Base-by-base conservation (phyloP, 1,140 invertebrate species). In the Papilio polytes region DNA sequence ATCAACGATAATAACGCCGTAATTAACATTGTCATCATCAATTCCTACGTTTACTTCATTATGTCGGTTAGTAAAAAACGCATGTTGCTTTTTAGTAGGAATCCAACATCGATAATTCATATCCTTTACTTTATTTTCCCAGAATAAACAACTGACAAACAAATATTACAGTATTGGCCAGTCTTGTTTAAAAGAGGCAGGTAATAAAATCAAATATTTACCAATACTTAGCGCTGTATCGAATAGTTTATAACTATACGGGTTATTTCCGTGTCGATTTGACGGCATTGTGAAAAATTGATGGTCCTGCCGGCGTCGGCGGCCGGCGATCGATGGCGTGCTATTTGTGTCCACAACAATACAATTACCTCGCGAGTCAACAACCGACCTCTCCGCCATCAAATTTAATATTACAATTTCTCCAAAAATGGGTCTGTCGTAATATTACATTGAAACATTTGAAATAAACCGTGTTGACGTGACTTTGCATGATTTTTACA, bases 241-340 rank as follows among this genome's bases (percentile, higher is more conserved):
- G 41, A 9, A n/a, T 46, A 73, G 36, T 73, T 73, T 44, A 36
- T 9, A 73, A 18, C 15, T 18, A 73, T 46, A 44, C 72, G 18
- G 36, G 36, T 18, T 46, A 73, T 73, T 73, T 73, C 72, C 31
- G 36, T 44, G 36, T 73, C 18, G 41, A 73, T 44, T 46, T 73
- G 72, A 73, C 36, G 18, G 72, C 72, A 44, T 79, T 80, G 81
- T 85, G 81, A 81, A 83, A 85, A 84, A 86, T 84, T 84, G 79
- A 84, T 84, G 78, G 74, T 80, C 70, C 74, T 70, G 72, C 15
- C 78, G 66, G 63, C 63, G 77, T 2, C 77, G 70, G 66, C 66
- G 81, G 81, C 80, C 74, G 26, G 15, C 77, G 76, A 81, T 73
- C 72, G 72, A 73, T 73, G 72, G 36, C 63, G 72, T 9, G 72